Evolutionary conservation across 1,140 invertebrate species (phyloP), one percentile per base, ranked within the genome.

Genomic region (Drosophila malerkotliana): DNA sequence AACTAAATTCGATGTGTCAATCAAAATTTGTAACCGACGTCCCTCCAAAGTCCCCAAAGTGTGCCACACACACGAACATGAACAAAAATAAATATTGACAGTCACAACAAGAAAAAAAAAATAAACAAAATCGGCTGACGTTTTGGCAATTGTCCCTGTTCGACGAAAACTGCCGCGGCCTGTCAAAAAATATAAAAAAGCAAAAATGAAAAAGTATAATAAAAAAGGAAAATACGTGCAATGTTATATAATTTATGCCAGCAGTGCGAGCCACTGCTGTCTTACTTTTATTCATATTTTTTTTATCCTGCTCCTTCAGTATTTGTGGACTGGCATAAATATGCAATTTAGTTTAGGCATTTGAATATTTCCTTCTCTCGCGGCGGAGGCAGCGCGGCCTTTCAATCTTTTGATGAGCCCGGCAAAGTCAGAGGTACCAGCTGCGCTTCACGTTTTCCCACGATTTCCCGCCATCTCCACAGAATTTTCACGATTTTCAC

Each of bases 1-100:
- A 62, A 68, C 74, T 69, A 74, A 78, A 78, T 51, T 68, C 75
- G 55, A 79, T 73, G 72, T 83, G 84, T 88, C 83, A 87, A 87
- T 87, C 83, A 87, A 58, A 79, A 63, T 57, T 57, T 59, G 61
- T 66, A 59, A 71, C 61, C 77, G 15, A 4, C 5, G 24, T 26
- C 24, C 24, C 39, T 26, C 14, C 37, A 61, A 55, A 62, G 60
- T 61, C 48, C 57, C 82, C 28, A 63, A 64, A 69, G 75, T 49
- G 66, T 14, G 48, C 10, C 21, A 34, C 44, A 39, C 21, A 15
- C 12, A 32, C 53, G 60, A 52, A 69, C 59, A 62, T 55, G 48
- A 44, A 48, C 34, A 47, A 49, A 81, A 60, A 78, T 74, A 88
- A 82, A 87, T 79, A 87, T 83, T 88, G 72, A 87, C 78, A 68